Conservation (phyloP, 2,888 invertebrate genomes). For the Philhelius pedissequus region DNA sequence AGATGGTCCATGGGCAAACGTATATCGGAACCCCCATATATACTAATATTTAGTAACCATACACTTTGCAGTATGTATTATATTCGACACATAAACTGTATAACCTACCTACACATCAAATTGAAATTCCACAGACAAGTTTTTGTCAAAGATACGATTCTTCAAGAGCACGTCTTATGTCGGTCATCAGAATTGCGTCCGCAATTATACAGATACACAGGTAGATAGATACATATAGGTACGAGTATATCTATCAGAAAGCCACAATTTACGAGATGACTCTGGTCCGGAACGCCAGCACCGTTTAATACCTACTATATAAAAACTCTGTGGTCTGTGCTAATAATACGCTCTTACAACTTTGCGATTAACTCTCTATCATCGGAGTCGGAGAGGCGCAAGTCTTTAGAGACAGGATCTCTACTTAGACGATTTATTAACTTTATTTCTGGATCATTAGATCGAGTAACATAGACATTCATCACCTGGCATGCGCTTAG, state of each 20-base stretch:
- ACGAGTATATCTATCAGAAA: conserved; percentile 19
- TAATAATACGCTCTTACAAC: conserved; percentile 69
- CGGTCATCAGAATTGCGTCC: conserved; percentile 45
- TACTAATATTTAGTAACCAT: too few relatives aligned
- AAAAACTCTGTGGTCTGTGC: conserved; percentile 49
- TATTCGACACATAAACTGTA: background rate
- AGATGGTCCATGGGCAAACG: too few relatives aligned
- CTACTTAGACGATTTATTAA: conserved; percentile 78
- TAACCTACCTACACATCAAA: conserved; percentile 47
- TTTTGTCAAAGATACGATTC: background rate
- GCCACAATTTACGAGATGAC: conserved; percentile 43
- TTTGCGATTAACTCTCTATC: conserved; percentile 62
- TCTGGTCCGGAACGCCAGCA: conserved; percentile 51
- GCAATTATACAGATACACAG: conserved; percentile 14
- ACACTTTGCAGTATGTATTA: background rate
- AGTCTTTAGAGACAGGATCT: conserved; percentile 52
- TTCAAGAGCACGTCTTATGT: conserved; percentile 24
- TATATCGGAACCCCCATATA: too few relatives aligned
- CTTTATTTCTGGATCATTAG: conserved; percentile 78
- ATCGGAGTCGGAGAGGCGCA: conserved; percentile 24
- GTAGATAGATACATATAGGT: background rate
- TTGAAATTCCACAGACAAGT: conserved; percentile 14
- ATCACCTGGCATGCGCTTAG: conserved; percentile 72
- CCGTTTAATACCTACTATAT: conserved; percentile 61
- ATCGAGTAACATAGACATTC: conserved; percentile 78